Evolutionary conservation across 2,797 vertebrate species (phyloP), one percentile per base, ranked within the genome.

Genomic region (Perodicticus potto): DNA sequence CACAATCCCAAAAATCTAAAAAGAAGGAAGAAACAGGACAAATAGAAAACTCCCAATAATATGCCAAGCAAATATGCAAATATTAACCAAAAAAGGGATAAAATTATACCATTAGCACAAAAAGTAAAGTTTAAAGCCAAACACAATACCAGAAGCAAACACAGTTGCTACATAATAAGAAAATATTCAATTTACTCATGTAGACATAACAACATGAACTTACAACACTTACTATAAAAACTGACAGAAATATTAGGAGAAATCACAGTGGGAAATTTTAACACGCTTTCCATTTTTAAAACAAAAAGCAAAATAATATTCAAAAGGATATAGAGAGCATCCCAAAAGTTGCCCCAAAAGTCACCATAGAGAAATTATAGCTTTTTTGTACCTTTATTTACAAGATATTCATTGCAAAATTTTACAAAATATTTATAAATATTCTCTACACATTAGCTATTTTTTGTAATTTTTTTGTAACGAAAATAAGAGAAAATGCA

Each of bases 1-100:
- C 8, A 83, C 8, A 40, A 43, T 37, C 34, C 69, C 57, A 49
- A 25, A 89, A n/a, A 49, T 77, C 19, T 57, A 5, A 13, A 83
- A 83, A 61, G 13, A 40, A 81, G 14, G n/a, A 85, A 95, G 57
- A 89, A 93, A 89, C 27, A 34, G 77, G 20, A 49, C 49, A 86
- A 80, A 76, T 29, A 82, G 4, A 82, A 86, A 96, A 70, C 7
- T 57, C 82, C 32, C 80, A 59, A 49, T 25, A 80, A 77, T 77
- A 63, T 45, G 72, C 5, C 22, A 80, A 72, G 32, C 9, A 91
- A 87, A 70, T 93, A 22, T 34, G 55, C 17, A 93, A 87, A 70
- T 93, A 17, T 43, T 70, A 69, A 78, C 11, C 23, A n/a, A 78
- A 95, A 95, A 89, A 88, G 34, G 9, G 63, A 20, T 25, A 57